These are phyloP conservation scores for Hyalella azteca DNA, from an alignment of 2,888 invertebrate genomes.

Conservation along the genomic window DNA sequence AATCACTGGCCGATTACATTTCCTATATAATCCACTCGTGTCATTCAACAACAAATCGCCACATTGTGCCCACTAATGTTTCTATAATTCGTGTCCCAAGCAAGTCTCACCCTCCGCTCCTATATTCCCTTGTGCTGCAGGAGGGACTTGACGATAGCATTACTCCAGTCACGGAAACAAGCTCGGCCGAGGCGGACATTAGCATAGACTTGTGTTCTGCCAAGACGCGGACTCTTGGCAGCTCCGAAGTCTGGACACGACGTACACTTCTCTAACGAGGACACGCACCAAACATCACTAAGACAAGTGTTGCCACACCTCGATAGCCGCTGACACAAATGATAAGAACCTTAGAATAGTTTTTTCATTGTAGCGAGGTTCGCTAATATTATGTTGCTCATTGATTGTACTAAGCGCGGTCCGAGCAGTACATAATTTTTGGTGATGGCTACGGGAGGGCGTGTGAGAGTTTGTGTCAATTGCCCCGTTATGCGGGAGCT, in stretches of 20 bases:
- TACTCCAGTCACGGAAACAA: slow-evolving; percentile 19
- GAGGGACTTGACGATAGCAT: not conserved
- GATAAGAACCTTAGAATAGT: not conserved
- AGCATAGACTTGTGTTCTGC: slow-evolving; percentile 24
- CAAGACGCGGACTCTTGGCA: not conserved
- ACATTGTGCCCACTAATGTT: too few relatives aligned
- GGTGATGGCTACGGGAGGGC: not conserved
- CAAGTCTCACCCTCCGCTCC: not conserved
- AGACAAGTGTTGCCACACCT: too few relatives aligned
- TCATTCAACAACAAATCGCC: too few relatives aligned
- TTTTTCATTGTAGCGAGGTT: not conserved
- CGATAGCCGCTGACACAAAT: not conserved
- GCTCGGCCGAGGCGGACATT: not conserved
- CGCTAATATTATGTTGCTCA: not conserved
- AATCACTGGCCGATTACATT: too few relatives aligned
- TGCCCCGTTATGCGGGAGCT: not conserved
- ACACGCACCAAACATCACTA: too few relatives aligned
- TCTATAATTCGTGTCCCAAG: not conserved
- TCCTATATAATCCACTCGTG: too few relatives aligned
- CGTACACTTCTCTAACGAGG: slow-evolving; percentile 6
- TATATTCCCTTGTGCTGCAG: not conserved
- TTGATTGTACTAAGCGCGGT: not conserved
- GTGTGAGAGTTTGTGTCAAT: too few relatives aligned
- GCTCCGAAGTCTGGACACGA: not conserved
- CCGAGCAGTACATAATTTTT: not conserved